Base-by-base conservation (phyloP, 2,113 vertebrate species). In the Saguinus midas region DNA sequence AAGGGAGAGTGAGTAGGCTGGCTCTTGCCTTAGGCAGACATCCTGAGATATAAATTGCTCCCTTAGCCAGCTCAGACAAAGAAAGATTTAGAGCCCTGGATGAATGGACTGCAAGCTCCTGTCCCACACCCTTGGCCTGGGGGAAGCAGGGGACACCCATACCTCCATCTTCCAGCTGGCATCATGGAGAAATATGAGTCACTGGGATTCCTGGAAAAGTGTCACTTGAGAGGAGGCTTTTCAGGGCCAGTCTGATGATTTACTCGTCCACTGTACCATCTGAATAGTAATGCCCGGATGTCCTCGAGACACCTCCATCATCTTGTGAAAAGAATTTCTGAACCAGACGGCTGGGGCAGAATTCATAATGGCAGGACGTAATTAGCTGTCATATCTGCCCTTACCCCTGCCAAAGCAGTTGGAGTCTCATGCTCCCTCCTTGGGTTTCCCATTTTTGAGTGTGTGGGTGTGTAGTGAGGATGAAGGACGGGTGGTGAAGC, bases 221-320 rank as follows among this genome's bases (percentile, higher is more conserved):
- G 8, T 79, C 73, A 75, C 1, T 25, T 70, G 81, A 83, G 72
- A 96, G 16, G 79, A 97, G 86, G 50, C 84, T 94, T 94, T 84
- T 97, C 75, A 72, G 80, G 64, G 91, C 87, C 89, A 96, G 55
- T 50, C 90, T 94, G 52, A 58, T 43, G 95, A 96, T 97, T 97
- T 96, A 95, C 87, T 94, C 91, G 85, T 89, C 13, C 7, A 66
- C 90, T 37, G 70, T 55, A n/a, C 81, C 84, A 87, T 87, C 76
- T 93, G 96, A 98, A 95, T 92, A 97, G 94, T 91, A 96, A 85
- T 78, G 96, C 58, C 97, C 50, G 91, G 90, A 97, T 98, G 96
- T 98, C 93, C 84, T 0, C 80, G n/a, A 72, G 96, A 86, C 58
- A 85, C 43, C 86, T 97, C 93, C n/a, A 85, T 57, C 88, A 61